A percentile compares a stretch with the other conserved stretches of the same genome.
Conservation (phyloP, 1,140 invertebrate species). For the Heliconius nattereri region DNA sequence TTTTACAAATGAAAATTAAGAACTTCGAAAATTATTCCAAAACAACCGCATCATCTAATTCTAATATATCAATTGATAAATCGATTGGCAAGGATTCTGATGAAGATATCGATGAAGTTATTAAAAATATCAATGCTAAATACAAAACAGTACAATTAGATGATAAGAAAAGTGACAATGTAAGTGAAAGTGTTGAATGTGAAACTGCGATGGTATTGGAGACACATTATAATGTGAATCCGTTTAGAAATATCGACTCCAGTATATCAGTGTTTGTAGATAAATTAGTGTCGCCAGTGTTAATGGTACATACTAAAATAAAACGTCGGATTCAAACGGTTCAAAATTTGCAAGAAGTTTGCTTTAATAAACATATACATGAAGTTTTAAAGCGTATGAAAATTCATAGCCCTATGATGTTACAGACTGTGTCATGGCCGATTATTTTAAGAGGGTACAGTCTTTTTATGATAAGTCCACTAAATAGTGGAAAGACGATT, state of each 20-base stretch:
- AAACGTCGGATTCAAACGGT: conserved; percentile 58
- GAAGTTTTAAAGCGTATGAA: conserved; percentile 54
- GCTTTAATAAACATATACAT: conserved; percentile 60
- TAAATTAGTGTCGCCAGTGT: conserved; percentile 60
- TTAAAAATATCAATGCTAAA: conserved; percentile 31
- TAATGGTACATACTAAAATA: conserved; percentile 71
- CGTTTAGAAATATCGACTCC: conserved; percentile 64
- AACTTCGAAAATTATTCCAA: conserved; percentile 11
- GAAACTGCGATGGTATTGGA: background rate
- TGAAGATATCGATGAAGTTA: conserved; percentile 36
- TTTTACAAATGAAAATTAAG: conserved; percentile 33
- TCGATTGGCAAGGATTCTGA: conserved; percentile 7
- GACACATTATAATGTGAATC: conserved; percentile 51
- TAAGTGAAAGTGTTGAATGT: background rate
- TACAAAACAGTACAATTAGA: conserved; percentile 17
- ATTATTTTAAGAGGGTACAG: conserved; percentile 75
- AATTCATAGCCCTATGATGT: conserved; percentile 55
- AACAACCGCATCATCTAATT: conserved; percentile 20
- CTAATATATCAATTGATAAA: conserved; percentile 36
- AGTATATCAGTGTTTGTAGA: conserved; percentile 66
- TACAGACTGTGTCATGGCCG: conserved; percentile 78
- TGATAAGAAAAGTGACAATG: conserved; percentile 22
- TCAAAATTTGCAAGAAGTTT: conserved; percentile 54
- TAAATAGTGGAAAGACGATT: conserved; percentile 78
- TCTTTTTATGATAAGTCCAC: conserved; percentile 70